Conservation (phyloP, 2,888 invertebrate species). For the Augiades crinisus region DNA sequence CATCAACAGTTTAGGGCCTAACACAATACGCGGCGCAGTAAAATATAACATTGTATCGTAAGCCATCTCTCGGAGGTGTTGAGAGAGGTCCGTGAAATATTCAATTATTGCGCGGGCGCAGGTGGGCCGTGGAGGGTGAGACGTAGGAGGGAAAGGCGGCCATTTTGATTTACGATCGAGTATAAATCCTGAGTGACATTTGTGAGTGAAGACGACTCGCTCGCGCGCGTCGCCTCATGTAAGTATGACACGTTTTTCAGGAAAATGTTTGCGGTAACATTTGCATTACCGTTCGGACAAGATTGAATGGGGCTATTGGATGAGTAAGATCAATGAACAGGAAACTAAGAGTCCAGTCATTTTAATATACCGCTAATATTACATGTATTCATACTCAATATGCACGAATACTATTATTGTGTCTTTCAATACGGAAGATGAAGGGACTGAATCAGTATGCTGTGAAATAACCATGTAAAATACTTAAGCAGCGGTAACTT, state of each 20-base stretch:
- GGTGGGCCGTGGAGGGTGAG: conserved; percentile 52
- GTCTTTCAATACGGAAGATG: conserved; percentile 6
- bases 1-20: conserved; percentile 78
- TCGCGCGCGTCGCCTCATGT: conserved; percentile 44
- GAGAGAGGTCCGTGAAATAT: conserved; percentile 78
- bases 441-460: conserved; percentile 18
- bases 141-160: conserved; percentile 53
- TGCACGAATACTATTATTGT: too few species aligned
- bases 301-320: conserved; percentile 25
- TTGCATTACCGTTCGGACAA: conserved; percentile 42
- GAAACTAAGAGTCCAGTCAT: conserved; percentile 2
- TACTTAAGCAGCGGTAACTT: conserved; percentile 21
- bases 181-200: conserved; percentile 78
- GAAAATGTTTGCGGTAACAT: conserved; percentile 52
- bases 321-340: conserved; percentile 43
- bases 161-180: conserved; percentile 78
- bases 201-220: conserved; percentile 64
- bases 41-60: conserved; percentile 74
- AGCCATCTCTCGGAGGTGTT: conserved; percentile 69
- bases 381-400: neutral
- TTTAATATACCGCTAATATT: neutral
- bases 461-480: conserved; percentile 22
- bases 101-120: conserved; percentile 78
- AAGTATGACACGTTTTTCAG: conserved; percentile 62
- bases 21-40: conserved; percentile 73